These are phyloP conservation scores for Nymphicus hollandicus DNA, from an alignment of 2,113 vertebrate species.

Conservation along the genomic window DNA sequence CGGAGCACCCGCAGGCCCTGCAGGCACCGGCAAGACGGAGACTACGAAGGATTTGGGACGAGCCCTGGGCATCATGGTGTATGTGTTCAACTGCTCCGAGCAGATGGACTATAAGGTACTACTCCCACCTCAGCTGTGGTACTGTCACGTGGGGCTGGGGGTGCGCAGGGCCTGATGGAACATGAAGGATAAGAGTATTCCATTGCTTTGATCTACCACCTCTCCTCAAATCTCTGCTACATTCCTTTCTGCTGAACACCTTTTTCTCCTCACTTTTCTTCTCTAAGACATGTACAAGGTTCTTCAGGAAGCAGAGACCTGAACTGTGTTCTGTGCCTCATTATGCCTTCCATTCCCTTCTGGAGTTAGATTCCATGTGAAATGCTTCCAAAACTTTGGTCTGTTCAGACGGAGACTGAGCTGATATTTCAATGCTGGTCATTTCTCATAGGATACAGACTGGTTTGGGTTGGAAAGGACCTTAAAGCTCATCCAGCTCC, in stretches of 20 bases:
- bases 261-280: not conserved
- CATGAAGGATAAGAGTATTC: not conserved
- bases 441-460: not conserved
- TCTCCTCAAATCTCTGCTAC: not conserved
- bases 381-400: not conserved
- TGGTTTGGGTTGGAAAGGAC: not conserved
- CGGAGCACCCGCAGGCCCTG: slow-evolving; percentile 89
- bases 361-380: not conserved
- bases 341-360: not conserved
- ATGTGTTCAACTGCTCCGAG: slow-evolving; percentile 97
- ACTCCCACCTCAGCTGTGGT: accelerated
- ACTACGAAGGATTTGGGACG: slow-evolving; percentile 95
- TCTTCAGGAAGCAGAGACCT: not conserved
- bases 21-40: slow-evolving; percentile 95
- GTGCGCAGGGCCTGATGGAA: accelerated
- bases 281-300: not conserved
- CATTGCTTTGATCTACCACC: not conserved
- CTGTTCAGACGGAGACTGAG: not conserved
- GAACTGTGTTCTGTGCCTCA: accelerated
- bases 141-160: accelerated
- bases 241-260: not conserved
- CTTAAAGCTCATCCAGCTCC: not conserved
- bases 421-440: not conserved
- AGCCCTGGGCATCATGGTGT: slow-evolving; percentile 93
- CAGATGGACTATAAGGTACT: slow-evolving; percentile 98